These are phyloP conservation scores for Caenorhabditis zanzibari DNA, from an alignment of 2,888 invertebrate genomes.

Conservation along the genomic window DNA sequence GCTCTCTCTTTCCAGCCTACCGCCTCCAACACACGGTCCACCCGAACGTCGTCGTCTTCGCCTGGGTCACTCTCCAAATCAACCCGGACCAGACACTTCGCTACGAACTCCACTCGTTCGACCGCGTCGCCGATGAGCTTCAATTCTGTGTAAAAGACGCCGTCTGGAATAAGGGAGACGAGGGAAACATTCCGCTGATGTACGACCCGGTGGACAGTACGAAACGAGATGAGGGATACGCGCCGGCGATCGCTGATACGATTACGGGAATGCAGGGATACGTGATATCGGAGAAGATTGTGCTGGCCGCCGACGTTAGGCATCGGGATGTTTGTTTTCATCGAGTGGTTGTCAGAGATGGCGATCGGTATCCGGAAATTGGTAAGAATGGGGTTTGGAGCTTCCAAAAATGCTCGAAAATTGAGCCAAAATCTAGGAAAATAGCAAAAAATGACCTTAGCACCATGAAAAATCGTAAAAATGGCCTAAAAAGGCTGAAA, in stretches of 20 bases:
- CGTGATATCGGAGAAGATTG: conserved; percentile 34
- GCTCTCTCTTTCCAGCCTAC: conserved; percentile 14
- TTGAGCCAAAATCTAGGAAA: no score
- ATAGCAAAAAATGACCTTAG: no score
- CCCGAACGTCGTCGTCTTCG: conserved; percentile 40
- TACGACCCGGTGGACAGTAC: conserved; percentile 1
- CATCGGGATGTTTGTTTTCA: conserved; percentile 41
- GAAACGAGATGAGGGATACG: not conserved
- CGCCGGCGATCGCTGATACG: not conserved
- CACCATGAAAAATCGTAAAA: no score
- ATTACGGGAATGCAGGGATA: conserved; percentile 34
- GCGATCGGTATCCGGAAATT: conserved; percentile 12
- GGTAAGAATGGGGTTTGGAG: no score
- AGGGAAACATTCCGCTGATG: not conserved
- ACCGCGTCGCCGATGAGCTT: not conserved
- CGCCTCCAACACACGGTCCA: conserved; percentile 17
- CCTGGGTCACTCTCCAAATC: conserved; percentile 39
- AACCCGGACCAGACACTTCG: conserved; percentile 17
- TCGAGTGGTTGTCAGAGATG: conserved; percentile 23
- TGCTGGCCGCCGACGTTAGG: not conserved
- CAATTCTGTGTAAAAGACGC: conserved; percentile 15
- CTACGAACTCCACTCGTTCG: conserved; percentile 41
- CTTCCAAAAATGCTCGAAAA: no score
- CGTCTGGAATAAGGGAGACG: conserved; percentile 25
- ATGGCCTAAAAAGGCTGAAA: no score